phyloP scores from a whole-genome alignment of 2,113 vertebrate genomes.

The Halichoerus grypus region DNA sequence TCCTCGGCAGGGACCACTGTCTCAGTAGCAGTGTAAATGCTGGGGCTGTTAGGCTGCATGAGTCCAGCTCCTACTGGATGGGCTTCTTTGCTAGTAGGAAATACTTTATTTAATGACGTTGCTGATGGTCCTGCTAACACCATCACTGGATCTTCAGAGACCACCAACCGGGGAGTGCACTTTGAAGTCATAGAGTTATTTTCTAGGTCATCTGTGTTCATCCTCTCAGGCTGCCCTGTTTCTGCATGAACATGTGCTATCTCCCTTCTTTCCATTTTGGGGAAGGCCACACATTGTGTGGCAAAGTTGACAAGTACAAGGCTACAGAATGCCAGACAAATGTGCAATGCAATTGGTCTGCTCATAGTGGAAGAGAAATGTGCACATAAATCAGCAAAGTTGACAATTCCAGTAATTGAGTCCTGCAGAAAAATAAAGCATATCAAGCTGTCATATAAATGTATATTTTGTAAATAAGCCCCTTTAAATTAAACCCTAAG shows the following conservation, averaged over 20 bases:
- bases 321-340: conserved; percentile 81
- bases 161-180: not conserved
- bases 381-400: conserved; percentile 50
- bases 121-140: conserved; percentile 61
- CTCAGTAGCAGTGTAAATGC: conserved; percentile 16
- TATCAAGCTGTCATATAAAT: conserved; percentile 20
- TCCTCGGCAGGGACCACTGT: not conserved
- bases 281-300: conserved; percentile 79
- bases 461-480: not conserved
- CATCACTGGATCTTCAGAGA: conserved; percentile 63
- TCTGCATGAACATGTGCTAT: conserved; percentile 39
- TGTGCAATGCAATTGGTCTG: conserved; percentile 49
- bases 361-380: conserved; percentile 84
- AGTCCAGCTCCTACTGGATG: not conserved
- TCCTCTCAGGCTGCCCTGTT: conserved; percentile 40
- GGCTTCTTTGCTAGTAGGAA: not conserved
- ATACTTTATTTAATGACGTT: conserved; percentile 14
- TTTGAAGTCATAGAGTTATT: conserved; percentile 57
- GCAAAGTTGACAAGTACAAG: conserved; percentile 81
- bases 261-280: conserved; percentile 57
- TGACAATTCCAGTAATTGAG: conserved; percentile 48
- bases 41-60: not conserved
- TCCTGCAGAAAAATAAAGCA: conserved; percentile 83
- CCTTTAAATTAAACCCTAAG: conserved; percentile 22
- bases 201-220: conserved; percentile 37